These are phyloP conservation scores for Stramonita haemastoma DNA, from an alignment of 2,888 invertebrate genomes.

Conservation along the genomic window DNA sequence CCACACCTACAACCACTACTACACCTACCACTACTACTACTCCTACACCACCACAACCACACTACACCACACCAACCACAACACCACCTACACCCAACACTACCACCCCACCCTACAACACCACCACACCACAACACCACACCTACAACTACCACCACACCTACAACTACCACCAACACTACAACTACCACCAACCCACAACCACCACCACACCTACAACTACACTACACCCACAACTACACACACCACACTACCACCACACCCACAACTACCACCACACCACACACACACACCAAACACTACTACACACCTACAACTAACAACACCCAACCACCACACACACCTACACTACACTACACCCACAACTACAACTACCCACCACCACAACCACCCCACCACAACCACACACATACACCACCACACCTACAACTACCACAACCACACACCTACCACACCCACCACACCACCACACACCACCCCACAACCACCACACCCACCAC, in stretches of 20 bases:
- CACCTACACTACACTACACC: too few relatives aligned
- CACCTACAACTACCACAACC: too few relatives aligned
- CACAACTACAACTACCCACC: too few relatives aligned
- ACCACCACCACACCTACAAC: neutral
- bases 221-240: neutral
- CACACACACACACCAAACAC: too few relatives aligned
- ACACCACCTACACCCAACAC: neutral
- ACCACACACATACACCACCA: too few relatives aligned
- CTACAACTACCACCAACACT: neutral
- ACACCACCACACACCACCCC: too few relatives aligned
- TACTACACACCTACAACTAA: too few relatives aligned
- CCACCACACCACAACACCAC: neutral
- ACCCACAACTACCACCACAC: neutral
- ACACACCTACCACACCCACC: too few relatives aligned
- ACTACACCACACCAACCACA: neutral
- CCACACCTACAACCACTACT: neutral
- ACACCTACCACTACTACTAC: neutral
- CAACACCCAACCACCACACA: too few relatives aligned
- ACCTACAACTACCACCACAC: neutral
- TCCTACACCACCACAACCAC: too few relatives aligned
- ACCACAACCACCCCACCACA: too few relatives aligned
- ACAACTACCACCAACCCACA: neutral
- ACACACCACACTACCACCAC: neutral
- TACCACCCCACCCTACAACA: neutral
- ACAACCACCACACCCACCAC: too few relatives aligned